Base-by-base conservation (phyloP, 2,888 invertebrate genomes). In the Caenorhabditis sp. region DNA sequence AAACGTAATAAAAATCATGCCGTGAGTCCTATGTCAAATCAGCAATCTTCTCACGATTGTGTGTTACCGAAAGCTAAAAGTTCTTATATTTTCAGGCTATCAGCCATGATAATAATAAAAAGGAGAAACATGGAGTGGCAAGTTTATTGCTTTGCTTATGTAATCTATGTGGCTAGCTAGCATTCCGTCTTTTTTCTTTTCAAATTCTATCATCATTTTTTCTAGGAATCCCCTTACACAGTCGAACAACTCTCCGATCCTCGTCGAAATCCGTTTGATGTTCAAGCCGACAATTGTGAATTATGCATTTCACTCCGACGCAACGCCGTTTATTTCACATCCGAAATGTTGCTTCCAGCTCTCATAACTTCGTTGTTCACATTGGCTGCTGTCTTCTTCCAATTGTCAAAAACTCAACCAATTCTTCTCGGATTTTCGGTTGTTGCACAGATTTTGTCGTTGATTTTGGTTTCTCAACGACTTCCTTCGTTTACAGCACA, bases 331-430 rank as follows among this genome's bases (percentile, higher is more conserved):
- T 88, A 83, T 62, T 87, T 82, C 74, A 69, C 79, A 27, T 69
- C 87, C 12, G 86, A 88, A 72, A 83, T 88, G 81, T 73, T 86
- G 17, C 73, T 83, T 1, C 87, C 88, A 3, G 83, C 86, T 5
- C 70, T 88, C 5, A 79, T 85, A 49, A 81, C 83, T 17, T 77
- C 83, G 14, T 68, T 84, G 23, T 76, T 88, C 66, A 86, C 87
- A 12, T 63, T 88, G 2, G 78, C 80, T 53, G 82, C 86, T 8
- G 87, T 88, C 24, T 79, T 87, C 76, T 83, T 85, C 79, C 69
- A 86, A 74, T 77, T 86, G 10, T 82, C 86, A 0, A 77, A 76
- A 58, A 81, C 78, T 1, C 86, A 86, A 60, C 81, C 83, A n/a
- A 71, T 83, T 36, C 72, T 86, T 8, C 74, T 87, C 31, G 81